Percentiles rank a stretch among this genome's conserved stretches.
phyloP scores from a whole-genome alignment of 1,140 invertebrate species.

The Samia ricini region DNA sequence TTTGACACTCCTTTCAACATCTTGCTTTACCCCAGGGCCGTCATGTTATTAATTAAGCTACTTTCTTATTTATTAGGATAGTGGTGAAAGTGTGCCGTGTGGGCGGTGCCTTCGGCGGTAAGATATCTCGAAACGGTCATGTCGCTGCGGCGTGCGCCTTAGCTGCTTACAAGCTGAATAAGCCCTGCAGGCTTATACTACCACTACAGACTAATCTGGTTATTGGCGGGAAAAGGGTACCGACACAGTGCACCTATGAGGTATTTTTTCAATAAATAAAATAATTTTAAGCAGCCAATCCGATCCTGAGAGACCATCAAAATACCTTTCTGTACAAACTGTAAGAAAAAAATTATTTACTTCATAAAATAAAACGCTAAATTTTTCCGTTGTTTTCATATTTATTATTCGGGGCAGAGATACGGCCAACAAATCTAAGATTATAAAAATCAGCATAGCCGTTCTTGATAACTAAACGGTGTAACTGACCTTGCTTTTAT shows the following conservation, averaged over 20 bases:
- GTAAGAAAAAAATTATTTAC: too few relatives aligned
- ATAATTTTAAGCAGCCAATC: background rate
- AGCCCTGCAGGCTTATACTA: slow-evolving; percentile 82
- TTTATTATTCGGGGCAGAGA: too few relatives aligned
- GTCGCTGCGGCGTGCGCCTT: slow-evolving; percentile 81
- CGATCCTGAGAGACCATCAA: too few relatives aligned
- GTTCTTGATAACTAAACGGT: too few relatives aligned
- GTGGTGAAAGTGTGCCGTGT: slow-evolving; percentile 81
- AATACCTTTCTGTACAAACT: too few relatives aligned
- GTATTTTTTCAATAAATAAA: slow-evolving; percentile 24
- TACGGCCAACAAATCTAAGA: too few relatives aligned
- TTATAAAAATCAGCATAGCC: too few relatives aligned
- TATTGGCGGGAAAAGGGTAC: slow-evolving; percentile 80
- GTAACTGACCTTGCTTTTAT: too few relatives aligned
- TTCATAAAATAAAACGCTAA: too few relatives aligned
- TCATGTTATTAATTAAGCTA: background rate
- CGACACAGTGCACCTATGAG: slow-evolving; percentile 75
- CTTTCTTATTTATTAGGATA: slow-evolving; percentile 44
- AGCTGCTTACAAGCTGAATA: slow-evolving; percentile 79
- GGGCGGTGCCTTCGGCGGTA: slow-evolving; percentile 86
- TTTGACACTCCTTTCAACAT: too few relatives aligned
- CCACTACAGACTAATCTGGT: slow-evolving; percentile 83
- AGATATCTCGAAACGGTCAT: slow-evolving; percentile 79
- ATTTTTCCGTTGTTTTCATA: too few relatives aligned
- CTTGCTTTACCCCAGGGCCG: too few relatives aligned